Evolutionary conservation across 1,140 invertebrate genomes (phyloP).

Genomic region (Zaprionus ghesquierei): DNA sequence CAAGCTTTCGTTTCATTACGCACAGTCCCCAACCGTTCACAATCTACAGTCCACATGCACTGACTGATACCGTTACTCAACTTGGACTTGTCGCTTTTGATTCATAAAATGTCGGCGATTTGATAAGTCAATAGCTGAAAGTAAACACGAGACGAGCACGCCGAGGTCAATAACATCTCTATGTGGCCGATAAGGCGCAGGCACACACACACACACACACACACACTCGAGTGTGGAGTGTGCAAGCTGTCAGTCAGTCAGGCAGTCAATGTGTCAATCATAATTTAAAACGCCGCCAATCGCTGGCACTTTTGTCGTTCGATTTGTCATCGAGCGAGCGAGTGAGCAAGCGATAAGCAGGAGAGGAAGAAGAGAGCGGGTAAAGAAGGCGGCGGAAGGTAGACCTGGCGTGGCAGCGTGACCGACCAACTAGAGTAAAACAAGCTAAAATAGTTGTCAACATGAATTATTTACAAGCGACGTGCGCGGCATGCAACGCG

Average conservation of each 20-base stretch:
- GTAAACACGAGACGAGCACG: constrained; percentile 18
- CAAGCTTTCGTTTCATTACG: too few relatives aligned
- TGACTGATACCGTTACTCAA: constrained; percentile 5
- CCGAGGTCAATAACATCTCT: constrained; percentile 53
- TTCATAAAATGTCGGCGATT: constrained; percentile 18
- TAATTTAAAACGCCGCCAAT: constrained; percentile 67
- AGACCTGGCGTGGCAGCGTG: constrained; percentile 21
- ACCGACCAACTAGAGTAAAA: constrained; percentile 76
- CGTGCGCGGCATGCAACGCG: constrained; percentile 64
- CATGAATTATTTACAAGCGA: constrained; percentile 80
- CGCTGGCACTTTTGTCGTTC: constrained; percentile 40
- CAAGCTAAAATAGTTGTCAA: constrained; percentile 79
- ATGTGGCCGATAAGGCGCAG: constrained; percentile 36
- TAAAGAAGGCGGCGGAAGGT: background rate
- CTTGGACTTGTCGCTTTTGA: constrained; percentile 26
- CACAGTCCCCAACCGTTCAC: background rate
- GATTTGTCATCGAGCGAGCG: constrained; percentile 46
- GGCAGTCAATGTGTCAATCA: constrained; percentile 78
- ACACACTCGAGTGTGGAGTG: background rate
- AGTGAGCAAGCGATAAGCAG: too few relatives aligned
- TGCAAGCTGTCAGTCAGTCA: constrained; percentile 49
- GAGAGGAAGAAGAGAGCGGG: background rate
- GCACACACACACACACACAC: constrained; percentile 4
- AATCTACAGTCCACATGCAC: background rate
- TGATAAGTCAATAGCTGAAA: constrained; percentile 41